phyloP scores from a whole-genome alignment of 2,113 vertebrate genomes.

The Sturnira hondurensis region DNA sequence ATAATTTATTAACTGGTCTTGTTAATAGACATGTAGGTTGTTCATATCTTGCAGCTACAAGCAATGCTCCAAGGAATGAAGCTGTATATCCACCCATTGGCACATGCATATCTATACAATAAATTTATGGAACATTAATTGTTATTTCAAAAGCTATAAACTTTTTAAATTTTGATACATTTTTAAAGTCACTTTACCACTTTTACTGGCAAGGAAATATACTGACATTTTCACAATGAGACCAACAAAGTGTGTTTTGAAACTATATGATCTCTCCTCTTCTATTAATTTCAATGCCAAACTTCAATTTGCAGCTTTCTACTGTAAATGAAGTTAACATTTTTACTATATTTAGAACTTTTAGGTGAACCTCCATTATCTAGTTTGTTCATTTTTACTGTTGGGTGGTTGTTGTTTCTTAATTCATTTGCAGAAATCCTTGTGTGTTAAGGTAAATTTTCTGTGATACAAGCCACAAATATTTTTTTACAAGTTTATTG shows the following conservation, averaged over 20 bases:
- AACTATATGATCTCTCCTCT: background rate
- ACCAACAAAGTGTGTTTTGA: background rate
- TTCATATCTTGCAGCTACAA: background rate
- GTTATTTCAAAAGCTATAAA: background rate
- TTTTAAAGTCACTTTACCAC: background rate
- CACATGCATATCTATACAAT: background rate
- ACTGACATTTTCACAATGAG: background rate
- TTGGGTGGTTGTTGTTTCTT: background rate
- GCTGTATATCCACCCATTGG: background rate
- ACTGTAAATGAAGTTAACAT: background rate
- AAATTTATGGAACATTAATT: background rate
- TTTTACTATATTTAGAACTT: constrained; percentile 4
- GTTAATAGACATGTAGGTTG: background rate
- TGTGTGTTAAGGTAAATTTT: background rate
- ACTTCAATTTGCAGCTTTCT: background rate
- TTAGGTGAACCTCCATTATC: background rate
- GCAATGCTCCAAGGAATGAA: background rate
- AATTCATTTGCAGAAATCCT: background rate
- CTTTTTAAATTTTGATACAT: background rate
- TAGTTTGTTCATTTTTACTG: background rate
- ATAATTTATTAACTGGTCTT: background rate
- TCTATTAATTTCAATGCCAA: background rate
- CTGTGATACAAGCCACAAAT: background rate
- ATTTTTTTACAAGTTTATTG: background rate
- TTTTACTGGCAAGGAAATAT: background rate